A percentile compares a stretch with the other conserved stretches of the same genome.
Conservation (phyloP, 64 coral and sea anemone species). For the Hydrozoanthus tunicans region DNA sequence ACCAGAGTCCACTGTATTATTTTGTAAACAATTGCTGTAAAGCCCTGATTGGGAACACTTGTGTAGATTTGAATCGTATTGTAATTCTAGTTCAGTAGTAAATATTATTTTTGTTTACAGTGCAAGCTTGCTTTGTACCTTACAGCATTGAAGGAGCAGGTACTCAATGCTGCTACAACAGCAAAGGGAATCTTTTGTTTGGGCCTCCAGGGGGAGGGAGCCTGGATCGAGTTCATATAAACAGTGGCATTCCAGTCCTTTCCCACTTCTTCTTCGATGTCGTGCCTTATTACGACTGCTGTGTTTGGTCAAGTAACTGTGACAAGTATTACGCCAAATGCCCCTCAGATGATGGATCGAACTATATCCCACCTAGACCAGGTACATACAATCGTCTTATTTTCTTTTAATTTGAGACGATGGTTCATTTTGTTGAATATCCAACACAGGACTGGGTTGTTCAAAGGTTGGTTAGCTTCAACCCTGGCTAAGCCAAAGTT, state of each 20-base stretch:
- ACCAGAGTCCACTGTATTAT: not conserved
- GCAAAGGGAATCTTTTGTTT: conserved; percentile 68
- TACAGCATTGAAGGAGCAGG: conserved; percentile 64
- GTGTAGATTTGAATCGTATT: not conserved
- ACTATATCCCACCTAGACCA: conserved; percentile 48
- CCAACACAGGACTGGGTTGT: not conserved
- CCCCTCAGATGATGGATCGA: conserved; percentile 39
- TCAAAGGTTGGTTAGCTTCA: not conserved
- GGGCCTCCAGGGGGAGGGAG: conserved; percentile 60
- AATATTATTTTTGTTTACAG: not conserved
- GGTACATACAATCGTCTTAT: not conserved
- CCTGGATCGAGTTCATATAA: conserved; percentile 70
- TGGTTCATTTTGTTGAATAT: not conserved
- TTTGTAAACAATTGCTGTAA: not conserved
- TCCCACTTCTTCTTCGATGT: conserved; percentile 74
- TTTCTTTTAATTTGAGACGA: not conserved
- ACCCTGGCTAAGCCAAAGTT: no score
- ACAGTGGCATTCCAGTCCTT: conserved; percentile 63
- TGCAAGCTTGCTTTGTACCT: not conserved
- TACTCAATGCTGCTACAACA: conserved; percentile 90
- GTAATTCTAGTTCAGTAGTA: not conserved
- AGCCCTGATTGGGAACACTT: not conserved
- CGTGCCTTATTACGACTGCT: conserved; percentile 83
- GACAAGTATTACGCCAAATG: conserved; percentile 27
- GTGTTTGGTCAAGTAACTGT: conserved; percentile 30